A percentile compares a stretch with the other conserved stretches of the same genome.
Conservation (phyloP, 2,113 vertebrate species). For the Nesoenas mayeri region DNA sequence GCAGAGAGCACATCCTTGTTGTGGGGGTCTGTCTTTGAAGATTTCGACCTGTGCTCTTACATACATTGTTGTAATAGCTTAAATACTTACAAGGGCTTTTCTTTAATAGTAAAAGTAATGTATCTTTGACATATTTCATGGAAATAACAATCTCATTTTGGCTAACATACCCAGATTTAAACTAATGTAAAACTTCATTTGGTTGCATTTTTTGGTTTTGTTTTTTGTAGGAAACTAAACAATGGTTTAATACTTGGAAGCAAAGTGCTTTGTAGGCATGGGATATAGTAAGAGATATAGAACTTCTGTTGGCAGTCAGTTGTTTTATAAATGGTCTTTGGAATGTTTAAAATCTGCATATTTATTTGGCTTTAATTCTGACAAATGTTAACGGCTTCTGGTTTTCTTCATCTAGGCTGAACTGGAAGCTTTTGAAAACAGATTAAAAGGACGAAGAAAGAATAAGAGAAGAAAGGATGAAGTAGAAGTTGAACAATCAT, state of each 20-base stretch:
- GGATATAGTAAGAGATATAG: not conserved
- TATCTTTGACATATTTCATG: not conserved
- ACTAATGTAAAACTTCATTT: not conserved
- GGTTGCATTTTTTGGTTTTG: not conserved
- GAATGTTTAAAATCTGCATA: not conserved
- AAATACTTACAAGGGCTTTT: not conserved
- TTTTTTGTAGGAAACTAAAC: not conserved
- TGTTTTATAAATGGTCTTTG: not conserved
- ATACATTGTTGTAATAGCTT: not conserved
- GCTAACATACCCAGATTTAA: not conserved
- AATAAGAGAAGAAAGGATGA: constrained; percentile 84
- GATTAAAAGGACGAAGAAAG: constrained; percentile 88
- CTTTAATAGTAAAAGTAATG: not conserved
- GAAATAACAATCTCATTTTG: not conserved
- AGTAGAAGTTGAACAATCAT: constrained; percentile 72
- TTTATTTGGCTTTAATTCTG: not conserved
- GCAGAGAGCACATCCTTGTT: not conserved
- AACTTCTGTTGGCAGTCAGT: not conserved
- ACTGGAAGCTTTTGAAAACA: constrained; percentile 94
- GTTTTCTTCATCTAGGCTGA: constrained; percentile 83
- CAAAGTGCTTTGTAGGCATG: not conserved
- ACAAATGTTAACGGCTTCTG: not conserved
- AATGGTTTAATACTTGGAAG: not conserved
- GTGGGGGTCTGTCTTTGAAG: rapidly evolving
- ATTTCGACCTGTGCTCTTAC: not conserved